A percentile compares a stretch with the other conserved stretches of the same genome.
Evolutionary conservation across 2,797 vertebrate species (phyloP).

Genomic region (Uromys caudimaculatus): DNA sequence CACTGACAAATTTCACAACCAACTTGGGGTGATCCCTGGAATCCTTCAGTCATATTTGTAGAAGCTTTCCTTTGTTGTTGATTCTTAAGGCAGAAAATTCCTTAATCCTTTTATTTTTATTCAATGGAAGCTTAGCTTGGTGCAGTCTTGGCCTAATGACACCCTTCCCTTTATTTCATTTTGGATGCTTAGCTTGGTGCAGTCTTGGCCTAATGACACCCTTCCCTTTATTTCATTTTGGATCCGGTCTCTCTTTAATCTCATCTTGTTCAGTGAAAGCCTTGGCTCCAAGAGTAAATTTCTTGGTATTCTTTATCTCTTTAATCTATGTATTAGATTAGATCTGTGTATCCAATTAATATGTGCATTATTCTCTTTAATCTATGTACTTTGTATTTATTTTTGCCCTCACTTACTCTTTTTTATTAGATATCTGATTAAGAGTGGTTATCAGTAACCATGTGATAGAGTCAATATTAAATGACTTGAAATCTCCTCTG

Average conservation of each 20-base stretch:
- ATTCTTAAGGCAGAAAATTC: not conserved
- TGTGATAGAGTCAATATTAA: not conserved
- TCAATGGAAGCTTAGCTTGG: not conserved
- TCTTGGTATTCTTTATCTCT: not conserved
- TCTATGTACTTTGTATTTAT: not conserved
- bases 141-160: not conserved
- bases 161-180: not conserved
- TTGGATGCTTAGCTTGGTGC: not conserved
- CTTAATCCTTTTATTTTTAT: not conserved
- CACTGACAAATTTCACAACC: not conserved
- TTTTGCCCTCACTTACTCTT: not conserved
- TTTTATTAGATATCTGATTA: not conserved
- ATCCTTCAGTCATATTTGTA: not conserved
- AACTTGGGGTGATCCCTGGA: not conserved
- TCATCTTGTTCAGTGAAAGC: not conserved
- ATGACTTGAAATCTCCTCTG: not conserved
- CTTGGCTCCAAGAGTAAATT: not conserved
- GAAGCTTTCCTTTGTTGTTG: no score
- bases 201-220: not conserved
- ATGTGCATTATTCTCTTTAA: not conserved
- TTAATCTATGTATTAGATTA: not conserved
- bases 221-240: not conserved
- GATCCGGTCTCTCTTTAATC: not conserved
- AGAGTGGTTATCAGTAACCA: not conserved
- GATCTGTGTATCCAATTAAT: not conserved